These are phyloP conservation scores for Lysandra coridon DNA, from an alignment of 2,888 invertebrate species.

Conservation along the genomic window DNA sequence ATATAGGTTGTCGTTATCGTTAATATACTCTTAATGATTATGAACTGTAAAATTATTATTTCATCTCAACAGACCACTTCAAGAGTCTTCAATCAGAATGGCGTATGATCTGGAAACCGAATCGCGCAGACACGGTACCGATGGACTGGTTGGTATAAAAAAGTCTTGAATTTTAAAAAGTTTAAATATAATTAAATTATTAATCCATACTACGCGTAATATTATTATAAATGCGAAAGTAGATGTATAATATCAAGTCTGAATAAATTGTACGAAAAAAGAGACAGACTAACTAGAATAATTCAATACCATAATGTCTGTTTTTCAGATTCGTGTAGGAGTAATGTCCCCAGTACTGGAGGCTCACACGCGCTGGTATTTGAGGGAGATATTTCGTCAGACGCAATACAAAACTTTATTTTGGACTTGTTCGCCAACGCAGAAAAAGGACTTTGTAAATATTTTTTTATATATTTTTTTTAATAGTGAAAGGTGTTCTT, in stretches of 20 bases:
- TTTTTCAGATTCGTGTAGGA: conserved; percentile 57
- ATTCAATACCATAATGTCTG: background rate
- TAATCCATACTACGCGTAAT: too few relatives aligned
- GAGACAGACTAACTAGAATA: background rate
- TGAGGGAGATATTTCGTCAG: conserved; percentile 82
- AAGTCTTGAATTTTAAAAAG: too few relatives aligned
- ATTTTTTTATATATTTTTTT: conserved; percentile 35
- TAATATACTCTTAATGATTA: too few relatives aligned
- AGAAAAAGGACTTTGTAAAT: conserved; percentile 73
- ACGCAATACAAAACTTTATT: conserved; percentile 77
- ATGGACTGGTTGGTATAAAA: conserved; percentile 44
- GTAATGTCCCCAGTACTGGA: conserved; percentile 82
- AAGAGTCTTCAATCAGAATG: conserved; percentile 55
- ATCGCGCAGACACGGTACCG: conserved; percentile 55
- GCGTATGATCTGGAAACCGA: conserved; percentile 65
- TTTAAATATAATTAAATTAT: too few relatives aligned
- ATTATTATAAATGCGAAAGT: too few relatives aligned
- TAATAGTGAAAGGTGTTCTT: too few relatives aligned
- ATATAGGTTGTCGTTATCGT: background rate
- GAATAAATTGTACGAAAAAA: background rate
- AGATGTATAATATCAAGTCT: too few relatives aligned
- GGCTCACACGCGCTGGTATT: conserved; percentile 76
- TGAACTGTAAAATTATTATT: too few relatives aligned
- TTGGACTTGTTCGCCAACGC: conserved; percentile 65
- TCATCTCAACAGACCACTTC: background rate